Evolutionary conservation across 2,113 vertebrate species (phyloP), one percentile per base, ranked within the genome.

Genomic region (Petaurus breviceps): DNA sequence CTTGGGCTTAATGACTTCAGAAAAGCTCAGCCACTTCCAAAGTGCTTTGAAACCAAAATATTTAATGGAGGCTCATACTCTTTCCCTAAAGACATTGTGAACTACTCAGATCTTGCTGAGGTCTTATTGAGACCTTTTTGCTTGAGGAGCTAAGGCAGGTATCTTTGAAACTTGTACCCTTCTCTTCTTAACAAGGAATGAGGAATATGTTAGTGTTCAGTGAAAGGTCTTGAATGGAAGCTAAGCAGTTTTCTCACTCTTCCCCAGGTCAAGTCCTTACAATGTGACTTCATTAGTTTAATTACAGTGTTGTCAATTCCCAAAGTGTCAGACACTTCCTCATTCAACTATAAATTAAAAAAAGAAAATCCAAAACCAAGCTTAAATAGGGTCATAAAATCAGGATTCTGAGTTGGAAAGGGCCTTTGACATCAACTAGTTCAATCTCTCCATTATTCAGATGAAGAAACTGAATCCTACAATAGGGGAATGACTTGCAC

Each of bases 301-400:
- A 93, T 95, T 95, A 95, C 28, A 95, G 49, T 50, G 51, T 90
- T 68, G 52, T 93, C 94, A 97, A 77, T 92, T 95, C 94, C 94
- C 96, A 92, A 97, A 95, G 90, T 90, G 94, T 51, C 54, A 68
- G 26, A 53, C 51, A 57, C 8, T 92, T 91, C 46, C 89, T 51
- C 94, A 43, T 92, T 92, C 95, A 97, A 97, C 94, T 92, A 92
- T 49, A 91, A 96, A 50, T 89, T 68, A n/a, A 95, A 95, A 91
- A 93, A 95, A 93, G 95, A 96, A 92, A 97, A 97, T 92, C 96
- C 77, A 93, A 95, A 96, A 90, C 54, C 93, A 98, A 97, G 96
- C 46, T 94, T 77, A 95, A 57, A 84, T 91, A 84, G 14, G n/a
- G 6, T 22, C 6, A 43, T 84, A 23, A 43, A 84, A 43, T 84